Conservation (phyloP, 2,797 vertebrate species). For the Monodelphis domestica region DNA sequence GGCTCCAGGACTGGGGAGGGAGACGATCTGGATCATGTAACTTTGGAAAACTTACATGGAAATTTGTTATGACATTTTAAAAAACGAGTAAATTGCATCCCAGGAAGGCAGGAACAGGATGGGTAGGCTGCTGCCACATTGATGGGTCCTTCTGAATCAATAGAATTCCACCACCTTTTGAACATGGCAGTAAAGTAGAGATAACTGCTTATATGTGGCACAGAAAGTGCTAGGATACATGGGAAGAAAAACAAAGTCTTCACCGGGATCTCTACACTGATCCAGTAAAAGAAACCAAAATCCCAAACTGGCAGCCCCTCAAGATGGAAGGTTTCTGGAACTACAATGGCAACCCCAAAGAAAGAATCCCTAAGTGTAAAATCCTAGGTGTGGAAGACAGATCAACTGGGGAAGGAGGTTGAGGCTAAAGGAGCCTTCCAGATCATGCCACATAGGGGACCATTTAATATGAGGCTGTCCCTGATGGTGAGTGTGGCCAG, state of each 20-base stretch:
- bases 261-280: neutral
- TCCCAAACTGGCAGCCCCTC: neutral
- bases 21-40: too few relatives aligned
- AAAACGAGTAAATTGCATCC: neutral
- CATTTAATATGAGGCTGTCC: conserved; percentile 10
- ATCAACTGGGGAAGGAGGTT: conserved; percentile 39
- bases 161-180: neutral
- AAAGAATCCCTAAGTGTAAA: conserved; percentile 58
- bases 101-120: neutral
- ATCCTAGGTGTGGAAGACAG: conserved; percentile 49
- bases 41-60: too few relatives aligned
- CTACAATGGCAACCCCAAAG: conserved; percentile 14
- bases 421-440: conserved; percentile 29
- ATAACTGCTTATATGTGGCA: neutral
- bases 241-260: neutral
- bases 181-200: neutral
- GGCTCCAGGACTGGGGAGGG: too few relatives aligned
- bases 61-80: neutral
- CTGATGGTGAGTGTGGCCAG: conserved; percentile 27
- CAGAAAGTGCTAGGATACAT: neutral
- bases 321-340: neutral
- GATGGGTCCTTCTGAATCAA: neutral
- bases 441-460: conserved; percentile 34
- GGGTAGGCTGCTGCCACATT: neutral
- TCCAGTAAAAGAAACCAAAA: neutral